Evolutionary conservation across 2,888 invertebrate genomes (phyloP).

Genomic region (Lithophane ornitopus): DNA sequence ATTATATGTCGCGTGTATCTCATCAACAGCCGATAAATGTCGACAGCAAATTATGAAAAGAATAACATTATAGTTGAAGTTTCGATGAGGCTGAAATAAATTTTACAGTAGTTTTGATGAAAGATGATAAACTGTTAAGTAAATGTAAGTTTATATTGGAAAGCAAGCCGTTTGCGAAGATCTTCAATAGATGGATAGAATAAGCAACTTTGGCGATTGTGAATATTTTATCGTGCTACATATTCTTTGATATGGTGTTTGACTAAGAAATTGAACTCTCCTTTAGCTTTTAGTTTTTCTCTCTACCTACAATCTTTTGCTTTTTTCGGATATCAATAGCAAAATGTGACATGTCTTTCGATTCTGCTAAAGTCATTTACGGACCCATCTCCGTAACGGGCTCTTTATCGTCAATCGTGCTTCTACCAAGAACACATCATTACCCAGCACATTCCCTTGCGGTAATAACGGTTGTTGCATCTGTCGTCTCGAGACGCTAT

Average conservation of each 20-base stretch:
- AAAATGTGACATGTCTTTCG: neutral
- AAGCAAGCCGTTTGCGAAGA: neutral
- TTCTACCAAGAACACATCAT: slow-evolving; percentile 58
- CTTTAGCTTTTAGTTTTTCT: neutral
- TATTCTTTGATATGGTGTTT: neutral
- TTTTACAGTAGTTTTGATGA: neutral
- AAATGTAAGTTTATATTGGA: neutral
- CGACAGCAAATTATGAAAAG: neutral
- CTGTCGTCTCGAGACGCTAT: slow-evolving; percentile 40
- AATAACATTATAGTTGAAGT: neutral
- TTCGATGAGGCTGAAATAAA: neutral
- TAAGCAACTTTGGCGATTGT: neutral
- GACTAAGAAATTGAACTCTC: neutral
- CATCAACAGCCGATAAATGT: slow-evolving; percentile 1
- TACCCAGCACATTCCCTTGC: slow-evolving; percentile 52
- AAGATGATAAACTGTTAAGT: neutral
- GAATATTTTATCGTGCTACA: neutral
- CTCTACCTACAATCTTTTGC: neutral
- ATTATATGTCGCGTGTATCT: neutral
- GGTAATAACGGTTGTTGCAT: slow-evolving; percentile 54
- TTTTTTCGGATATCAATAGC: neutral
- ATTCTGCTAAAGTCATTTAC: slow-evolving; percentile 31
- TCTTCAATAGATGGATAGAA: neutral
- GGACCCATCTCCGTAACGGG: slow-evolving; percentile 43
- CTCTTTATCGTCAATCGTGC: slow-evolving; percentile 53